A percentile compares a stretch with the other conserved stretches of the same genome.
These are phyloP conservation scores for Diadromus collaris DNA, from an alignment of 2,888 invertebrate genomes.

Conservation along the genomic window DNA sequence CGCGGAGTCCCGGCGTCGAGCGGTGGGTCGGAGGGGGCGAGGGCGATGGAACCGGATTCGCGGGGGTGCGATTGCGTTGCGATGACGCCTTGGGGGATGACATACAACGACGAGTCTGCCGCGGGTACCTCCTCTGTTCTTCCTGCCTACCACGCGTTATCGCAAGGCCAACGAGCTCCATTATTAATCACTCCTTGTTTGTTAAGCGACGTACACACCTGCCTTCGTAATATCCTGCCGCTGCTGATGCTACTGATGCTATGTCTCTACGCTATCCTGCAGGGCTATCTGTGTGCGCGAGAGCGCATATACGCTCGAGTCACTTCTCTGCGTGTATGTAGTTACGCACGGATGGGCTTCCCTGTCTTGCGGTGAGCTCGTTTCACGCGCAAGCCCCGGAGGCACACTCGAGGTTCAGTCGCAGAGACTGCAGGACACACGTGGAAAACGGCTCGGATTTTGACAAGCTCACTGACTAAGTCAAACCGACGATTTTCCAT, in stretches of 20 bases:
- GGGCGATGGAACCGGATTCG: constrained; percentile 59
- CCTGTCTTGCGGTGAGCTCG: constrained; percentile 34
- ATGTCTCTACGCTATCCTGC: constrained; percentile 15
- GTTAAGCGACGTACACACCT: constrained; percentile 77
- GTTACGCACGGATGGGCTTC: constrained; percentile 25
- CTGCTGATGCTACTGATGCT: constrained; percentile 28
- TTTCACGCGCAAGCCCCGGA: constrained; percentile 44
- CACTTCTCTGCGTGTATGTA: constrained; percentile 28
- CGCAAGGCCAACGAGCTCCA: constrained; percentile 71
- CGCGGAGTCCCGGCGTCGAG: constrained; percentile 41
- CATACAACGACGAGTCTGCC: constrained; percentile 56
- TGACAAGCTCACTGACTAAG: background rate
- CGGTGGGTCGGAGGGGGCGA: background rate
- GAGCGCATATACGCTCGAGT: constrained; percentile 43
- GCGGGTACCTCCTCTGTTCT: constrained; percentile 30
- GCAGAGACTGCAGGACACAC: constrained; percentile 21
- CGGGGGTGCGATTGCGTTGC: constrained; percentile 68
- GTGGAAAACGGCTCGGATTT: background rate
- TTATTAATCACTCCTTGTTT: constrained; percentile 79
- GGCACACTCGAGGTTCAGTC: constrained; percentile 35
- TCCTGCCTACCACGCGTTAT: constrained; percentile 69
- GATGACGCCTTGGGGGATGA: constrained; percentile 73
- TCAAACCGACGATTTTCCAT: background rate
- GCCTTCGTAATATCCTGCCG: constrained; percentile 74
- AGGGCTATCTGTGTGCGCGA: constrained; percentile 16